Percentiles rank a stretch among this genome's conserved stretches.
These are phyloP conservation scores for Brienomyrus brachyistius DNA, from an alignment of 2,113 vertebrate species.

Conservation along the genomic window DNA sequence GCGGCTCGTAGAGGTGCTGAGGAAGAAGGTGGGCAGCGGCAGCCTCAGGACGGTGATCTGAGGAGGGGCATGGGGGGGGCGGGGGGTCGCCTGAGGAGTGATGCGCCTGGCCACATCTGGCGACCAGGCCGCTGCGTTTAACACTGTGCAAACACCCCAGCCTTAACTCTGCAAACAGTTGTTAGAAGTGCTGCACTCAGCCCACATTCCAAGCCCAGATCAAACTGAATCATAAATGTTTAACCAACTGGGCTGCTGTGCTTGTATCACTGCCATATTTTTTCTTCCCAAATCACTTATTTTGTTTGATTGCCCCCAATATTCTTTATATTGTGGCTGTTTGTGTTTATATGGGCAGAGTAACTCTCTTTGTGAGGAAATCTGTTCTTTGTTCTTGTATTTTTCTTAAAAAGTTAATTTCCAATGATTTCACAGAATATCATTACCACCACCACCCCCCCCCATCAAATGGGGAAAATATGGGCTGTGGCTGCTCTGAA, in stretches of 20 bases:
- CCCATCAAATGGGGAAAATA: not conserved
- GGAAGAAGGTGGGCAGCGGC: constrained; percentile 92
- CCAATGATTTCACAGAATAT: not conserved
- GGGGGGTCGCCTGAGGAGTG: constrained; percentile 36
- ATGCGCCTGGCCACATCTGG: constrained; percentile 72
- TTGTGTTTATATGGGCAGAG: not conserved
- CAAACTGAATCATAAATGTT: constrained; percentile 83
- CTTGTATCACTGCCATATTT: constrained; percentile 64
- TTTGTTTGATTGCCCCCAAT: constrained; percentile 44
- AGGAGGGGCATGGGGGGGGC: constrained; percentile 45
- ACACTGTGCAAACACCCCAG: constrained; percentile 78
- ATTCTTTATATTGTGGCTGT: constrained; percentile 2
- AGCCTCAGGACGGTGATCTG: constrained; percentile 83
- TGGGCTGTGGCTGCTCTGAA: not conserved
- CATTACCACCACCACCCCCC: not conserved
- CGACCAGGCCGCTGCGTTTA: constrained; percentile 83
- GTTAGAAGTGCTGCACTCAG: constrained; percentile 80
- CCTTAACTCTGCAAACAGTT: constrained; percentile 85
- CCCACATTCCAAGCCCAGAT: constrained; percentile 73
- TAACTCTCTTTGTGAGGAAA: not conserved
- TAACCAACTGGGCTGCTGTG: constrained; percentile 75
- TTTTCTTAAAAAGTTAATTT: not conserved
- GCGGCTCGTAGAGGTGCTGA: constrained; percentile 89
- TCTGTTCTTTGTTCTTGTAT: not conserved
- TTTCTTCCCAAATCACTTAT: constrained; percentile 47